phyloP scores from a whole-genome alignment of 2,797 vertebrate species.

The Sardinella longiceps region DNA sequence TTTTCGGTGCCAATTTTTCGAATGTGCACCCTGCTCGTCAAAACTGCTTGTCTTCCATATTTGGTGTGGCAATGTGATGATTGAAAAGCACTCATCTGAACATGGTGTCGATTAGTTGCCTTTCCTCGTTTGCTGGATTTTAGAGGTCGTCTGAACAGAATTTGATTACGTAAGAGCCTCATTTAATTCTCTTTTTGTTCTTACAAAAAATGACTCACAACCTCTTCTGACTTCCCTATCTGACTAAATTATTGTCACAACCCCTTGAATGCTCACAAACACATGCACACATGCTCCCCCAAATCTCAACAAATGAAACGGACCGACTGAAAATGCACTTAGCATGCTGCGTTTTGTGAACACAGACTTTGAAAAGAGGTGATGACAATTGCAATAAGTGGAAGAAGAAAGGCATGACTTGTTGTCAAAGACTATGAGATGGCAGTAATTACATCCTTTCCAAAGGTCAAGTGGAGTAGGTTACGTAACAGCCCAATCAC shows the following conservation, averaged over 20 bases:
- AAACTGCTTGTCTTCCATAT: background rate
- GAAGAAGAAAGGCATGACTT: conserved; percentile 41
- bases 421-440: conserved; percentile 43
- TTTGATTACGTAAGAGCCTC: conserved; percentile 45
- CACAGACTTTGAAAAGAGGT: background rate
- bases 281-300: background rate
- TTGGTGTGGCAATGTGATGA: conserved; percentile 23
- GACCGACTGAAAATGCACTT: background rate
- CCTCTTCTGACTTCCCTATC: conserved; percentile 28
- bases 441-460: conserved; percentile 57
- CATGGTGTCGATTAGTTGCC: conserved; percentile 23
- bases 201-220: conserved; percentile 47
- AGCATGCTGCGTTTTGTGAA: background rate
- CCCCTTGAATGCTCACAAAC: background rate
- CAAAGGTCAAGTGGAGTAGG: conserved; percentile 58
- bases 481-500: conserved; percentile 51
- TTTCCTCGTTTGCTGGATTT: conserved; percentile 1
- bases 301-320: background rate
- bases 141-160: conserved; percentile 36
- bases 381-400: conserved; percentile 5
- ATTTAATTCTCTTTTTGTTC: conserved; percentile 26
- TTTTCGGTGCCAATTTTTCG: background rate
- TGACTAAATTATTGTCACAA: conserved; percentile 17
- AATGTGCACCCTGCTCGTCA: background rate
- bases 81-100: conserved; percentile 34